Evolutionary conservation across 2,888 invertebrate species (phyloP).

Genomic region (Drosophila melanosoma): DNA sequence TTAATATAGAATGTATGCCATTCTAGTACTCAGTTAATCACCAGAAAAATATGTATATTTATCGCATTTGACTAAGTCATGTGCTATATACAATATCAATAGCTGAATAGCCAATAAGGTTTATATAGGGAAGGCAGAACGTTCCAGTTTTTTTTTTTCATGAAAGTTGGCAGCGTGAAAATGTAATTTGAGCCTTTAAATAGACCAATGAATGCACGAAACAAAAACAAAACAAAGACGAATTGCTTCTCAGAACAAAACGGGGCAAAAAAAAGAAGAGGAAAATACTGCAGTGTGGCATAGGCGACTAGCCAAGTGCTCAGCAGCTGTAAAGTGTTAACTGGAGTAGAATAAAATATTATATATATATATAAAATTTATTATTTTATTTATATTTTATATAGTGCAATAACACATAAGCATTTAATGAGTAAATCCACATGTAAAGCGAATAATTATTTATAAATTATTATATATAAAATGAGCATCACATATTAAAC

Average conservation of each 20-base stretch:
- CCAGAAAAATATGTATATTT: background rate
- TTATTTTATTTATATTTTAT: background rate
- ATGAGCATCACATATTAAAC: background rate
- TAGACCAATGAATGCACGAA: slow-evolving; percentile 55
- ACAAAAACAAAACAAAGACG: slow-evolving; percentile 45
- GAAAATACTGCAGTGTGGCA: background rate
- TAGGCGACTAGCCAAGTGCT: slow-evolving; percentile 1
- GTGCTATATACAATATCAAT: slow-evolving; percentile 11
- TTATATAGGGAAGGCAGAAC: slow-evolving; percentile 13
- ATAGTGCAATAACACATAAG: background rate
- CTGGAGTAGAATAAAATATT: background rate
- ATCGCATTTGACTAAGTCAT: background rate
- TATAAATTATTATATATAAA: background rate
- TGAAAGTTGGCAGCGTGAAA: slow-evolving; percentile 61
- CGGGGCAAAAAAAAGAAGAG: slow-evolving; percentile 22
- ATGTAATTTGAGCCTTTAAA: slow-evolving; percentile 73
- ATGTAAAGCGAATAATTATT: background rate
- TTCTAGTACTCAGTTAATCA: background rate
- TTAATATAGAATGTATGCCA: background rate
- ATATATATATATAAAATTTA: no score
- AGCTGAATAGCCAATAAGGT: slow-evolving; percentile 22
- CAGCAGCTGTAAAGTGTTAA: background rate
- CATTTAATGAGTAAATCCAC: background rate
- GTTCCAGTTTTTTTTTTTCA: slow-evolving; percentile 33
- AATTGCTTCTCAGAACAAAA: slow-evolving; percentile 52